These are phyloP conservation scores for Lingula anatina DNA, from an alignment of 2,888 invertebrate genomes.

Conservation along the genomic window DNA sequence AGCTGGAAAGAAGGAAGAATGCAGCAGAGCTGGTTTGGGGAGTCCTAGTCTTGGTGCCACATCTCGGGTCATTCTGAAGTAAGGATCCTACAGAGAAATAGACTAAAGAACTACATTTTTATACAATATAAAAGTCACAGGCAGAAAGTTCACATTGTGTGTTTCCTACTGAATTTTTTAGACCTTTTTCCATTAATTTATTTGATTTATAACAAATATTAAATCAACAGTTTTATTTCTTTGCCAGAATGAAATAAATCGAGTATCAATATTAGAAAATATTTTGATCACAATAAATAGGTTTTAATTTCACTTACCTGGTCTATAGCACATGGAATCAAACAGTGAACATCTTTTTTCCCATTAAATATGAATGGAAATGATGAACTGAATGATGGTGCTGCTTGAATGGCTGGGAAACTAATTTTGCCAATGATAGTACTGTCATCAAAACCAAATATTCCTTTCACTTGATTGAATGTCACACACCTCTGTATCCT, in stretches of 20 bases:
- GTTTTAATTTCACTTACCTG: too few species aligned
- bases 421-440: conserved; percentile 94
- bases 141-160: too few species aligned
- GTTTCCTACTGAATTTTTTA: too few species aligned
- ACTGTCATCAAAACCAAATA: conserved; percentile 95
- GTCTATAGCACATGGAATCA: conserved; percentile 98
- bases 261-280: too few species aligned
- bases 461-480: conserved; percentile 95
- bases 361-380: conserved; percentile 76
- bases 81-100: conserved; percentile 70
- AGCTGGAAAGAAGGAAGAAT: conserved; percentile 86
- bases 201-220: too few species aligned
- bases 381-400: conserved; percentile 69
- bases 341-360: conserved; percentile 70
- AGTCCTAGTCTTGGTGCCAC: conserved; percentile 87
- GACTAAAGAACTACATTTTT: not conserved
- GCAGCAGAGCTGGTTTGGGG: conserved; percentile 81
- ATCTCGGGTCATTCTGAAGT: conserved; percentile 97
- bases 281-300: too few species aligned
- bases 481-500: conserved; percentile 91
- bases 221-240: too few species aligned
- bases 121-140: too few species aligned
- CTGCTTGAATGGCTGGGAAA: conserved; percentile 94
- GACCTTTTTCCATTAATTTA: too few species aligned
- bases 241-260: too few species aligned